Base-by-base conservation (phyloP, 2,888 invertebrate genomes). In the Parascotia fuliginaria region DNA sequence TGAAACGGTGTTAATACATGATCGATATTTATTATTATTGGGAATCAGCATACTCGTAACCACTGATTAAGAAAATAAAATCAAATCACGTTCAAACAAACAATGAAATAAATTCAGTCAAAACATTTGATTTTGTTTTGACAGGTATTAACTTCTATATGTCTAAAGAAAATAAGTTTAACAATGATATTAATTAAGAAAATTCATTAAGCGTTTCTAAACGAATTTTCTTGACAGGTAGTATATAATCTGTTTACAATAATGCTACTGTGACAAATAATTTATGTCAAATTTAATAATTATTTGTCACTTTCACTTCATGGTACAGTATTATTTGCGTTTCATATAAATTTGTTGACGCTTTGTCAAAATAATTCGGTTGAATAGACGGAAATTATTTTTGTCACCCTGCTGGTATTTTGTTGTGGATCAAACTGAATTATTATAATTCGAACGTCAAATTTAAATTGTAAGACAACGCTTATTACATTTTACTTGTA, bases 221-320 rank as follows among this genome's bases (percentile, higher is more conserved):
- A 11, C 4, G 12, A 29, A 29, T 29, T 29, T 29, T 4, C 7
- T 29, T 29, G 29, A 29, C 31, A 13, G 31, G 31, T 2, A 31
- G 6, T 6, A 7, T 9, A 13, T 9, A 31, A 13, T 31, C 7
- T 13, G 13, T 31, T 13, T 5, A 13, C 7, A 6, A 7, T 2
- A 31, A 13, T 13, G 13, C 7, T 13, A 11, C 12, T 29, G 3
- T 11, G 7, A 11, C 3, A 29, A 29, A 29, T 29, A 29, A 29
- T 29, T 29, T 31, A 13, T 37, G 4, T 13, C 38, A 39, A 43
- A 49, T 43, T 29, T 29, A 29, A 29, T 29, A 11, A 29, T 29
- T 29, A 11, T 5, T 7, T 12, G 11, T 29, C 29, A 7, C 11
- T 29, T 3, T 29, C 11, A 29, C 29, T 12, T 31, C 9, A 31